Conservation (phyloP, 1,140 invertebrate species). For the Eupeodes corollae region DNA sequence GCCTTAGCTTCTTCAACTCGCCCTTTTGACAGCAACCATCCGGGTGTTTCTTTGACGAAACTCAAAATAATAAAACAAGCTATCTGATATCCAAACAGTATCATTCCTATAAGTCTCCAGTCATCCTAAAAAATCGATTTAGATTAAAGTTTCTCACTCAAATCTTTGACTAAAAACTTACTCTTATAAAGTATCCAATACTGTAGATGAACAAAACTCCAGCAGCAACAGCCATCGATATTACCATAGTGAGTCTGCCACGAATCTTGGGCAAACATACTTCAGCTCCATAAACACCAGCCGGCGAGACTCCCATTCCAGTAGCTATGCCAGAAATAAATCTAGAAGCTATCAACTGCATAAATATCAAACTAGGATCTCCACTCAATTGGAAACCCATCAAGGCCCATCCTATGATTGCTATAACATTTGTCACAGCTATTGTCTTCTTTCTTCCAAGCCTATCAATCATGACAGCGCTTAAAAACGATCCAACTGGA, state of each 20-base stretch:
- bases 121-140: slow-evolving; percentile 32
- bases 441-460: slow-evolving; percentile 28
- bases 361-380: slow-evolving; percentile 10
- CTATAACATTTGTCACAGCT: slow-evolving; percentile 22
- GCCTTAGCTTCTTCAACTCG: slow-evolving; percentile 43
- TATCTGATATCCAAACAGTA: slow-evolving; percentile 46
- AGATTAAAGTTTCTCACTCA: too few species aligned
- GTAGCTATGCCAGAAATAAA: slow-evolving; percentile 36
- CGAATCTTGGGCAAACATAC: slow-evolving; percentile 43
- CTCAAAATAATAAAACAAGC: slow-evolving; percentile 43
- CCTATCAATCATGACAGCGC: slow-evolving; percentile 21
- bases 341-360: slow-evolving; percentile 23
- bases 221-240: slow-evolving; percentile 46
- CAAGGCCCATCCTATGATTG: slow-evolving; percentile 22
- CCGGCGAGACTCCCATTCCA: slow-evolving; percentile 48
- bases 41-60: slow-evolving; percentile 57
- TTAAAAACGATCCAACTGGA: slow-evolving; percentile 28
- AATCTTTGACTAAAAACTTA: too few species aligned
- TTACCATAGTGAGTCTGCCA: slow-evolving; percentile 48
- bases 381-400: slow-evolving; percentile 18
- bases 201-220: slow-evolving; percentile 50
- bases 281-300: slow-evolving; percentile 52
- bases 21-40: slow-evolving; percentile 50
- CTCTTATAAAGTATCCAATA: slow-evolving; percentile 47
- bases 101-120: slow-evolving; percentile 48